Evolutionary conservation across 30 jellyfish, hydroid and myxozoan species (phyloP), one percentile per base, ranked within the genome.

Genomic region (Cassiopea andromeda): DNA sequence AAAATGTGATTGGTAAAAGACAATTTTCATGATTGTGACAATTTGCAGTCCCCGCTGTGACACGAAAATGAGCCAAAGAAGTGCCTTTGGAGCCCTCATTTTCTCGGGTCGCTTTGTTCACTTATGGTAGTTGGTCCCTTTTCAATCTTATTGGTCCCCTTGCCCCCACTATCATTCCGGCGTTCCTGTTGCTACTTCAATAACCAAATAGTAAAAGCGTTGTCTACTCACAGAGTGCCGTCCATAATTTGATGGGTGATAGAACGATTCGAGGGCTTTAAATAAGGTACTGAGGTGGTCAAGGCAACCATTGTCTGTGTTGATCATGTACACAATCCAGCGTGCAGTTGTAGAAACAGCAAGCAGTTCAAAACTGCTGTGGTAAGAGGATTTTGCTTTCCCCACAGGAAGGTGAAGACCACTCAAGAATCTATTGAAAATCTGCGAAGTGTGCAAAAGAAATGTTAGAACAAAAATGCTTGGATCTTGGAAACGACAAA

Each of bases 161-260:
- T n/a, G n/a, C n/a, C n/a, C n/a, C n/a, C 75, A 66, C 75, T 66
- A 66, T 66, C 7, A 66, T 19, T 3, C 3, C 3, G 45, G 7
- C 15, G 18, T 6, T 13, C 7, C 75, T 13, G 15, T 66, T 7
- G 45, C 75, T 66, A 13, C n/a, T 6, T 19, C 6, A 13, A 7
- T 3, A 66, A 66, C 38, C 2, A 2, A 66, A 2, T 14, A 66
- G 5, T 9, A 9, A 50, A 50, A 2, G 5, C 64, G 5, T 50
- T 9, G 8, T 50, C 5, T 50, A 48, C 97, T 67, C 81, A 94
- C 98, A 46, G 98, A 74, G 70, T 86, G 93, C 27, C 92, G 70
- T 27, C 97, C 98, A 66, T 85, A 81, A 87, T 94, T 94, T 14
- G 98, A 94, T 13, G 98, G 98, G 79, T 94, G 97, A 54, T 94